Evolutionary conservation across 2,888 invertebrate genomes (phyloP).

Genomic region (Drosophila hamatofila): DNA sequence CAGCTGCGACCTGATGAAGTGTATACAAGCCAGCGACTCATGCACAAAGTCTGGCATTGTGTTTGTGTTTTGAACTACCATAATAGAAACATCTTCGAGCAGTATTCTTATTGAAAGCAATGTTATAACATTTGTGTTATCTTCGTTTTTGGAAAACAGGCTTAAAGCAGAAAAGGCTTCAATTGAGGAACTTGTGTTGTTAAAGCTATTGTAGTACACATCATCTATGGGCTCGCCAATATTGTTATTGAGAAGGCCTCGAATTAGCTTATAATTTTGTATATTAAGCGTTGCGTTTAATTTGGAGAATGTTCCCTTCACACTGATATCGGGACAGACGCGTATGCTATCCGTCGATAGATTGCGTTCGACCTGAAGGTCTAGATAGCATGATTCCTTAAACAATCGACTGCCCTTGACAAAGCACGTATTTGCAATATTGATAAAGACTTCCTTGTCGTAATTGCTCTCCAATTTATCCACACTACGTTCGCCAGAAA

Average conservation of each 20-base stretch:
- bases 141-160: conserved; percentile 59
- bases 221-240: conserved; percentile 94
- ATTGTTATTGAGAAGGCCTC: conserved; percentile 95
- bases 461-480: conserved; percentile 46
- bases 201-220: conserved; percentile 84
- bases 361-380: conserved; percentile 93
- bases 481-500: conserved; percentile 86
- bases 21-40: conserved; percentile 91
- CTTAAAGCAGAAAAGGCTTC: conserved; percentile 78
- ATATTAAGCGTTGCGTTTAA: conserved; percentile 93
- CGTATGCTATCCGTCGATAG: conserved; percentile 87
- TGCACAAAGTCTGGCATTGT: conserved; percentile 40
- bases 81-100: conserved; percentile 93
- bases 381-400: conserved; percentile 92
- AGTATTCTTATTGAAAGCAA: conserved; percentile 92
- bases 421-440: conserved; percentile 83
- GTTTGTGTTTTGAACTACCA: conserved; percentile 69
- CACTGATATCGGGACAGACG: conserved; percentile 91
- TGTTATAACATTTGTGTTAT: conserved; percentile 88
- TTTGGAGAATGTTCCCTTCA: conserved; percentile 94
- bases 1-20: conserved; percentile 95
- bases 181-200: conserved; percentile 79
- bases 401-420: conserved; percentile 89
- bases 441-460: conserved; percentile 63
- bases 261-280: conserved; percentile 93